Conservation (phyloP, 2,113 vertebrate genomes). For the Psittacula cyanocephala region DNA sequence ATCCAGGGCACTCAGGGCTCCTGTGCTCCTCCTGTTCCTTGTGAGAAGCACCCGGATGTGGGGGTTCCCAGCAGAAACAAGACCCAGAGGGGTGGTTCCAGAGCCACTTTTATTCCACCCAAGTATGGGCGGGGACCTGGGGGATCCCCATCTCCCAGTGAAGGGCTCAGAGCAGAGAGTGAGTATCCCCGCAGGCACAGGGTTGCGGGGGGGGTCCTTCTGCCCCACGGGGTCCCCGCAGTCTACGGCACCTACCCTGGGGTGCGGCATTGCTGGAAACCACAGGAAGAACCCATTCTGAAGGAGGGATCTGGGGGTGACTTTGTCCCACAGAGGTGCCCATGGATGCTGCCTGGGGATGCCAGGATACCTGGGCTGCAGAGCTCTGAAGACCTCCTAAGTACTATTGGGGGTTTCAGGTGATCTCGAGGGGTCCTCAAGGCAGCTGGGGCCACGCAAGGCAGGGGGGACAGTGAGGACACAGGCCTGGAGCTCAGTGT, state of each 20-base stretch:
- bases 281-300: neutral
- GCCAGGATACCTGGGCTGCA: neutral
- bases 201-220: neutral
- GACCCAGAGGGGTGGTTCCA: neutral
- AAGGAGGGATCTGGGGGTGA: neutral
- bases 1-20: neutral
- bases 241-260: neutral
- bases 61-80: neutral
- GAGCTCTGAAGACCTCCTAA: neutral
- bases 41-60: neutral
- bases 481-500: conserved; percentile 62
- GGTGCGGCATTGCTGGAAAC: neutral
- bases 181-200: neutral
- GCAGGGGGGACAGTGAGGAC: conserved; percentile 53
- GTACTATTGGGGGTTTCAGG: neutral
- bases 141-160: neutral
- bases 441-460: conserved; percentile 4
- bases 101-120: conserved; percentile 34
- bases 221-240: neutral
- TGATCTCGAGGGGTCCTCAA: neutral
- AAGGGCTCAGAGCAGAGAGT: neutral
- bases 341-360: neutral
- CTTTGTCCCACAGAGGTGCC: neutral
- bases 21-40: neutral
- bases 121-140: fast-evolving